These are phyloP conservation scores for Latheticus oryzae DNA, from an alignment of 2,888 invertebrate species.

Conservation along the genomic window DNA sequence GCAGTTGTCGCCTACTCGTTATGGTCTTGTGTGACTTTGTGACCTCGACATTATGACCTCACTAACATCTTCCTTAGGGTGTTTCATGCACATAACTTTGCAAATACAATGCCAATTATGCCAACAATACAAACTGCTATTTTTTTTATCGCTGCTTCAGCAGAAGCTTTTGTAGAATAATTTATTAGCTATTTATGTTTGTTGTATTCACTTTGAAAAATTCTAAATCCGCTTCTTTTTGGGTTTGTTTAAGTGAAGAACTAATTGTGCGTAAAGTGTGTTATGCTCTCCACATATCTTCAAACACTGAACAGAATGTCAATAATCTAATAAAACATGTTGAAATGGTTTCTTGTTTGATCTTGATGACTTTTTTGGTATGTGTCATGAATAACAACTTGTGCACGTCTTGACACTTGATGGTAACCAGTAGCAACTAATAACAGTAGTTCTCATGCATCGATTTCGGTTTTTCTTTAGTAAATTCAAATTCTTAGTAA, in stretches of 20 bases:
- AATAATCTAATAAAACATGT: constrained; percentile 11
- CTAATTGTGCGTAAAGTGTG: too few species aligned
- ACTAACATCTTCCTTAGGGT: constrained; percentile 5
- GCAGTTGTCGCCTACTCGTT: constrained; percentile 14
- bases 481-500: background rate
- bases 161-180: too few species aligned
- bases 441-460: background rate
- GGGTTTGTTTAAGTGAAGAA: too few species aligned
- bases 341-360: constrained; percentile 2
- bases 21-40: constrained; percentile 1
- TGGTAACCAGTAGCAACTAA: background rate
- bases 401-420: background rate
- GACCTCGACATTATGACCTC: constrained; percentile 9
- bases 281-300: constrained; percentile 1
- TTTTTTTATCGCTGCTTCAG: too few species aligned
- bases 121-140: too few species aligned
- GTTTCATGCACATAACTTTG: too few species aligned
- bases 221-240: too few species aligned
- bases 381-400: background rate
- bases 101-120: too few species aligned
- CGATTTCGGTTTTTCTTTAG: background rate
- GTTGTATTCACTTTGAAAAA: too few species aligned
- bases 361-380: constrained; percentile 1
- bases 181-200: too few species aligned
- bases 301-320: constrained; percentile 8